Percentiles rank a stretch among this genome's conserved stretches.
Evolutionary conservation across 2,113 vertebrate species (phyloP).

Genomic region (Silurus asotus): DNA sequence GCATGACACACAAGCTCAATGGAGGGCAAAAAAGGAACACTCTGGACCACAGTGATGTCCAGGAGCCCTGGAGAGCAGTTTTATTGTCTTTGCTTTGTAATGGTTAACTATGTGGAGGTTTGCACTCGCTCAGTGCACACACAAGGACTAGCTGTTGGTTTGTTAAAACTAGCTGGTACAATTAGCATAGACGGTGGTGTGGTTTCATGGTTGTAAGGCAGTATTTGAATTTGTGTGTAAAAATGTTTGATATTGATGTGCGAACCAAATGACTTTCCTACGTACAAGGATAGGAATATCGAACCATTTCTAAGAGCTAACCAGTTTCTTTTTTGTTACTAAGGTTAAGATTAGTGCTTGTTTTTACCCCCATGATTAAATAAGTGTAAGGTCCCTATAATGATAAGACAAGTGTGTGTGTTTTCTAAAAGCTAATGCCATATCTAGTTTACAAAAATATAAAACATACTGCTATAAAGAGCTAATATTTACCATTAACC

Average conservation of each 20-base stretch:
- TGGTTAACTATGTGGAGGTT: conserved; percentile 13
- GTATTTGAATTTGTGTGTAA: not conserved
- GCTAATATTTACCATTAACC: not conserved
- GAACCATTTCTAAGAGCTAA: not conserved
- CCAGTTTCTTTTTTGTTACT: not conserved
- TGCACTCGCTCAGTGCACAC: not conserved
- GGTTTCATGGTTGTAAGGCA: not conserved
- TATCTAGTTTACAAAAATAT: not conserved
- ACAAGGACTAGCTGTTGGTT: not conserved
- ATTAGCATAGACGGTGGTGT: not conserved
- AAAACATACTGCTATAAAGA: not conserved
- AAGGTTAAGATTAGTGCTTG: not conserved
- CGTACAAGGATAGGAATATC: not conserved
- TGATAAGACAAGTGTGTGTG: not conserved
- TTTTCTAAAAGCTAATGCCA: not conserved
- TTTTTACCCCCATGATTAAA: not conserved
- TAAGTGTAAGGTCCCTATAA: not conserved
- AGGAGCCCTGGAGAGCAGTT: conserved; percentile 28
- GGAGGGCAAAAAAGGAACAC: conserved; percentile 21
- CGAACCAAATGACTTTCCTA: not conserved
- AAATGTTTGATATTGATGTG: not conserved
- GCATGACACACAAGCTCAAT: conserved; percentile 34
- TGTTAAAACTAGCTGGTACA: not conserved
- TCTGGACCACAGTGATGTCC: conserved; percentile 24
- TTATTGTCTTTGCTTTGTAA: conserved; percentile 8